phyloP scores from a whole-genome alignment of 2,113 vertebrate genomes.

The Pteruthius melanotis region DNA sequence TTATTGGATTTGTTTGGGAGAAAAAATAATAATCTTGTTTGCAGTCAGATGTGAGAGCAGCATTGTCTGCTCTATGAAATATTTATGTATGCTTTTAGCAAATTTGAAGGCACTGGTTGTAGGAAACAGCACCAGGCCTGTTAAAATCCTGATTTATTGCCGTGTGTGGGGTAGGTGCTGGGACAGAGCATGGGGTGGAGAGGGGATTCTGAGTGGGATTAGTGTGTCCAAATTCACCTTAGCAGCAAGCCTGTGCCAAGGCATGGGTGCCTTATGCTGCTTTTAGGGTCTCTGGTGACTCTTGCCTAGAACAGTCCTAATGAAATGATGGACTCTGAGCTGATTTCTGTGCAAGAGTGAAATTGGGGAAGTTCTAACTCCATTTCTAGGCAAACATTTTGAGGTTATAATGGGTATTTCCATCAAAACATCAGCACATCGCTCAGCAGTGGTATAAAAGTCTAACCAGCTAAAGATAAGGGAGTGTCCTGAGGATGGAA shows the following conservation, averaged over 20 bases:
- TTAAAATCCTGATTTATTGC: background rate
- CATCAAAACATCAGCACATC: rapidly evolving
- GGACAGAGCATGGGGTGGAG: background rate
- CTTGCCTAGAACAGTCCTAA: background rate
- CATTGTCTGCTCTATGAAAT: constrained; percentile 10
- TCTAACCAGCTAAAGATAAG: background rate
- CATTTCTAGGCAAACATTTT: background rate
- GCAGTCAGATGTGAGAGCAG: background rate
- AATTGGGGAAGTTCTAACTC: background rate
- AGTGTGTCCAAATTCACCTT: rapidly evolving
- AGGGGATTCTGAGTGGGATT: no score
- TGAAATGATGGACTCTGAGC: background rate
- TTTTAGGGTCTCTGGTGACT: background rate
- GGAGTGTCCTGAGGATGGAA: background rate
- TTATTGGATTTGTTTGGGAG: constrained; percentile 27
- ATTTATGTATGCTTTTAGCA: constrained; percentile 40
- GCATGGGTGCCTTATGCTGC: rapidly evolving
- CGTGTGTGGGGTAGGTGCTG: background rate
- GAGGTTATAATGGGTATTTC: background rate
- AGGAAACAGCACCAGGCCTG: background rate
- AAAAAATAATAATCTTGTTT: background rate
- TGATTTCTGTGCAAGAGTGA: background rate
- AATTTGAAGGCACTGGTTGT: constrained; percentile 5
- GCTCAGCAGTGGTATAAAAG: background rate
- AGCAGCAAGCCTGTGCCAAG: background rate